Evolutionary conservation across 1,140 invertebrate genomes (phyloP).

Genomic region (Cydia pomonella): DNA sequence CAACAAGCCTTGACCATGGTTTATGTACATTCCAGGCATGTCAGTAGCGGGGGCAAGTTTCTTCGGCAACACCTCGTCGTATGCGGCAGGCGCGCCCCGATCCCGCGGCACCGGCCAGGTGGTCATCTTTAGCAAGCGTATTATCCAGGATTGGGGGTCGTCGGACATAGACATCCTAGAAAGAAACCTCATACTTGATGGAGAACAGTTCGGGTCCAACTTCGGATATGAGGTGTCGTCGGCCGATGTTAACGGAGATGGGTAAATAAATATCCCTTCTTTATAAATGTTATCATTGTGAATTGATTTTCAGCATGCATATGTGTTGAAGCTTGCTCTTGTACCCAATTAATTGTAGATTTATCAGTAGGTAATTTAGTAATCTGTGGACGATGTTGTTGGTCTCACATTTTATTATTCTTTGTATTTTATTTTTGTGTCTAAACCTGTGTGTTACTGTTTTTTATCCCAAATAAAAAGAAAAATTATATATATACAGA

Average conservation of each 20-base stretch:
- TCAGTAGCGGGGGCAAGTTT: constrained; percentile 91
- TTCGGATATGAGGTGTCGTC: constrained; percentile 93
- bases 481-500: too few relatives aligned
- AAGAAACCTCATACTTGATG: constrained; percentile 84
- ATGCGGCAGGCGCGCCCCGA: constrained; percentile 92
- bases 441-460: too few relatives aligned
- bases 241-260: constrained; percentile 93
- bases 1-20: background rate
- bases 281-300: background rate
- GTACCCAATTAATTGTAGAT: too few relatives aligned
- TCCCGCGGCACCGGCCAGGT: constrained; percentile 93
- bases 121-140: constrained; percentile 87
- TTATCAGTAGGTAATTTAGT: too few relatives aligned
- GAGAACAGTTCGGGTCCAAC: constrained; percentile 93
- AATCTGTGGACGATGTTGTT: too few relatives aligned
- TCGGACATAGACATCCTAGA: constrained; percentile 82
- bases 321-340: too few relatives aligned
- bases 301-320: too few relatives aligned
- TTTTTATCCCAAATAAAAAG: too few relatives aligned
- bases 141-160: constrained; percentile 73
- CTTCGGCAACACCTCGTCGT: constrained; percentile 84
- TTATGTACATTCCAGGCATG: constrained; percentile 85
- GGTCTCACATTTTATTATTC: too few relatives aligned
- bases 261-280: constrained; percentile 82
- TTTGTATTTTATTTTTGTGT: too few relatives aligned